phyloP scores from a whole-genome alignment of 2,797 vertebrate species.

The Coreius guichenoti region DNA sequence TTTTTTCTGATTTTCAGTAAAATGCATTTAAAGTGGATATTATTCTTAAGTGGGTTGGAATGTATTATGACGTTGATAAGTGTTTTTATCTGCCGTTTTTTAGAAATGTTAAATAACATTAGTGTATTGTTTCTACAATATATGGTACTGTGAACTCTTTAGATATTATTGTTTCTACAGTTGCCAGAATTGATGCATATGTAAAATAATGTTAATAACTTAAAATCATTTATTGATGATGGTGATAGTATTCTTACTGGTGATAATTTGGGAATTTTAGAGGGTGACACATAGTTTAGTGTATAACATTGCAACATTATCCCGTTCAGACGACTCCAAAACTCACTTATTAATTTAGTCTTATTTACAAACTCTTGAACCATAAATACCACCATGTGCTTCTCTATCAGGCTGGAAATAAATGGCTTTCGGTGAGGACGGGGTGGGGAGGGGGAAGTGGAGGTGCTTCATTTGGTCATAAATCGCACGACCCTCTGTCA shows the following conservation, averaged over 20 bases:
- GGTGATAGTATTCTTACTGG: not conserved
- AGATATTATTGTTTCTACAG: not conserved
- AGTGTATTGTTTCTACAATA: not conserved
- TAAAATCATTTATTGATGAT: not conserved
- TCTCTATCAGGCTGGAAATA: conserved; percentile 78
- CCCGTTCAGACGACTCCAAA: conserved; percentile 30
- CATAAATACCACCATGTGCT: conserved; percentile 79
- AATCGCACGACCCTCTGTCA: conserved; percentile 79
- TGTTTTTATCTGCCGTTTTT: not conserved
- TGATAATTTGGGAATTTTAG: not conserved
- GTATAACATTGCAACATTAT: not conserved
- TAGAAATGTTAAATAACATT: not conserved
- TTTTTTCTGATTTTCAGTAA: not conserved
- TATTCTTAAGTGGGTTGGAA: not conserved
- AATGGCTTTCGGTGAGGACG: conserved; percentile 66
- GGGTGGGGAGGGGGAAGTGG: conserved; percentile 33
- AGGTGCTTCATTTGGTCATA: conserved; percentile 74
- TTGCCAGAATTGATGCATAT: not conserved
- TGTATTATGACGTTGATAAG: not conserved
- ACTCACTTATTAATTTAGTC: conserved; percentile 38
- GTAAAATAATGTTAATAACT: not conserved
- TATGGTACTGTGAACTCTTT: not conserved
- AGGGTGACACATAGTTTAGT: not conserved
- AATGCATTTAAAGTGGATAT: not conserved
- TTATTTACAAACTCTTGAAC: conserved; percentile 75